Conservation (phyloP, 2,888 invertebrate genomes). For the Lampropteryx suffumata region DNA sequence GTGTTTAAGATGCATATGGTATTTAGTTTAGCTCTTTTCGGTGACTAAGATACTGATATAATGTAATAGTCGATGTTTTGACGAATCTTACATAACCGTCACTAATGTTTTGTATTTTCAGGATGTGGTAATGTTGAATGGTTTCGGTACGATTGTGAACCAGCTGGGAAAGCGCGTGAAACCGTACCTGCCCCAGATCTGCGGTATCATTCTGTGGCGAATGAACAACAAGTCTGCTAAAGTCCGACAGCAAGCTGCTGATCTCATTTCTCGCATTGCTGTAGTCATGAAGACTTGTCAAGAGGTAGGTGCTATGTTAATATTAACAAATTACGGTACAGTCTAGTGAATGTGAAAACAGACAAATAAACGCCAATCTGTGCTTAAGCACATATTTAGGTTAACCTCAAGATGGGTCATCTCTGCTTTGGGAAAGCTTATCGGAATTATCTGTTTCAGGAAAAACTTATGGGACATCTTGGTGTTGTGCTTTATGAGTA, state of each 20-base stretch:
- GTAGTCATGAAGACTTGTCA: conserved; percentile 99
- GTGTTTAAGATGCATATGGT: too few species aligned
- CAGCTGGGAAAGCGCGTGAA: conserved; percentile 98
- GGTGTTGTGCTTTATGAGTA: conserved; percentile 99
- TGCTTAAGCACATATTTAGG: too few species aligned
- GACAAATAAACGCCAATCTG: too few species aligned
- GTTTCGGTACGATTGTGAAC: conserved; percentile 99
- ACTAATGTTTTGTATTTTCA: conserved; percentile 54
- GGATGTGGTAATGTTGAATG: conserved; percentile 99
- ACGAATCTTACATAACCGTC: too few species aligned
- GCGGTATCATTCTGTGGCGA: conserved; percentile 99
- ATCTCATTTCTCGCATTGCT: conserved; percentile 98
- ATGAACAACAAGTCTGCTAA: conserved; percentile 99
- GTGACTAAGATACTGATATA: too few species aligned
- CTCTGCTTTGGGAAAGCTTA: too few species aligned
- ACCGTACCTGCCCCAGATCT: conserved; percentile 99
- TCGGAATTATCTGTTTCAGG: conserved; percentile 81
- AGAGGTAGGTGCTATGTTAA: conserved; percentile 83
- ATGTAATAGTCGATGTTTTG: too few species aligned
- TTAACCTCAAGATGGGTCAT: too few species aligned
- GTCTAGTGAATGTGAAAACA: too few species aligned
- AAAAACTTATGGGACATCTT: conserved; percentile 99
- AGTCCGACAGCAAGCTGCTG: conserved; percentile 99
- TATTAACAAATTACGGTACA: too few species aligned
- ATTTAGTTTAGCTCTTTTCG: too few species aligned